These are phyloP conservation scores for Lithosia quadra DNA, from an alignment of 2,888 invertebrate genomes.

Conservation along the genomic window DNA sequence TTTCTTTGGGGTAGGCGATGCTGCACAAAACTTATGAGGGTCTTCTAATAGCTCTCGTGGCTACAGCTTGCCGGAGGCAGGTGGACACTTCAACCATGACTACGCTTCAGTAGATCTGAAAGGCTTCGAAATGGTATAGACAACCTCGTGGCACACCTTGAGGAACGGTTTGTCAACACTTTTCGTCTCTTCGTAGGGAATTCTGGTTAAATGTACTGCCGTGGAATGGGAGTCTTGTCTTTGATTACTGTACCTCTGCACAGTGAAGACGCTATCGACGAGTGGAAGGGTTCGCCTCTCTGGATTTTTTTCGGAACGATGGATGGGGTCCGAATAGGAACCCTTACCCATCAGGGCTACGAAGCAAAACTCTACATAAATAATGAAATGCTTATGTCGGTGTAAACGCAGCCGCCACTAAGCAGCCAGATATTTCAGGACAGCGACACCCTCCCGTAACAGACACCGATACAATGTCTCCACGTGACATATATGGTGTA, in stretches of 20 bases:
- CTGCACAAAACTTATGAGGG: too few relatives aligned
- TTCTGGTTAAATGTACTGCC: neutral
- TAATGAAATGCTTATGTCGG: conserved; percentile 31
- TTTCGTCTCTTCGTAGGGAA: neutral
- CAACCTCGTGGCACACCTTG: too few relatives aligned
- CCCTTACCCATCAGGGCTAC: neutral
- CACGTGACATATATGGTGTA: conserved; percentile 78
- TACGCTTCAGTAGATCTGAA: too few relatives aligned
- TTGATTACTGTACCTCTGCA: neutral
- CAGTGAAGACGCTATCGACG: neutral
- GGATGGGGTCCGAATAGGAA: neutral
- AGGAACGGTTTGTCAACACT: too few relatives aligned
- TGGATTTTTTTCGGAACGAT: neutral
- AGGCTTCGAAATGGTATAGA: too few relatives aligned
- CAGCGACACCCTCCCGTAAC: conserved; percentile 74
- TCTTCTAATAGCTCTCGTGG: too few relatives aligned
- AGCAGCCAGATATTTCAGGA: conserved; percentile 79
- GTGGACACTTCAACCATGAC: too few relatives aligned
- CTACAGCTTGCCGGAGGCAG: too few relatives aligned
- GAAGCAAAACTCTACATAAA: neutral
- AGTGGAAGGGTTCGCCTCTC: too few relatives aligned
- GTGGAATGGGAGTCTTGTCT: too few relatives aligned
- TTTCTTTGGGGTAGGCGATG: too few relatives aligned
- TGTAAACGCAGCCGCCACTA: conserved; percentile 65
- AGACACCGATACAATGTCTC: conserved; percentile 66